Evolutionary conservation across 2,113 vertebrate species (phyloP), one percentile per base, ranked within the genome.

Genomic region (Mormyrus lacerda): DNA sequence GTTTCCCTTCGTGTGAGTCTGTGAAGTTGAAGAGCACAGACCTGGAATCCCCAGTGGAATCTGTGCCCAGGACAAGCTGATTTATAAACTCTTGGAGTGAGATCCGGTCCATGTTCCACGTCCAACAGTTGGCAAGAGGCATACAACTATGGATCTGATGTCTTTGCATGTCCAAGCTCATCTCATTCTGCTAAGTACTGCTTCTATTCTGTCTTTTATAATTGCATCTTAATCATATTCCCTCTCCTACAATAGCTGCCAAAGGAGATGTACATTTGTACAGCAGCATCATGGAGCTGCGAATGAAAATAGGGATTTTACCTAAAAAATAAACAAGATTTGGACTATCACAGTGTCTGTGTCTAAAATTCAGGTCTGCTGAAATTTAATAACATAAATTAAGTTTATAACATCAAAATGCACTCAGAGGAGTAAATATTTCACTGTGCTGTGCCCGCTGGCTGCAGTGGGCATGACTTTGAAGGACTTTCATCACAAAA

Each of bases 351-450:
- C n/a, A 3, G 9, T 65, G 24, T 27, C 9, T 61, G n/a, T 65
- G 61, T 65, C n/a, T 10, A n/a, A 65, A 65, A 27, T 65, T 65
- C 69, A 89, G 92, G 92, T 93, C 91, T 31, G 90, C 91, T 87
- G 91, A 90, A 85, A 89, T 93, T 94, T n/a, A 39, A 53, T 21
- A 55, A 90, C 89, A 90, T 61, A 91, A 89, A 91, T 89, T 89
- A 88, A 61, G 90, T 91, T 88, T 65, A 9, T 65, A 91, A 94
- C 94, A 95, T 89, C 91, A 91, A 95, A 96, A 95, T 94, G 94
- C 95, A 95, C 95, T 95, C 94, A 93, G 55, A 89, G 82, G 51
- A 86, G 89, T 96, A 93, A 94, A 95, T 93, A 92, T 94, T 95
- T 95, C 93, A 95, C 94, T 94, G 93, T 15, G 90, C 91, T n/a